Evolutionary conservation across 2,888 invertebrate genomes (phyloP).

Genomic region (Pardosa pseudoannulata): DNA sequence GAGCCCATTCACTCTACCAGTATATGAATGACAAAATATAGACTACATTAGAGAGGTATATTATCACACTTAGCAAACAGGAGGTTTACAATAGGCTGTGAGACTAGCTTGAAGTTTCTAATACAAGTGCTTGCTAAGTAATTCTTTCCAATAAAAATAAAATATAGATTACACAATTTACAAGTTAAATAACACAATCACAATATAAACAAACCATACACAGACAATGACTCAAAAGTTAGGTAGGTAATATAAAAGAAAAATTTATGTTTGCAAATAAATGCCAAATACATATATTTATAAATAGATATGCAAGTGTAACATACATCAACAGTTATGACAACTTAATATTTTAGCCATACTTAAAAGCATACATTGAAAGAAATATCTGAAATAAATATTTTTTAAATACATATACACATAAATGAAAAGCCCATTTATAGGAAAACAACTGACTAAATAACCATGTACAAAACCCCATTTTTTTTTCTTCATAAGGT

Average conservation of each 20-base stretch:
- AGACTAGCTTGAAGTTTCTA: conserved; percentile 47
- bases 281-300: background rate
- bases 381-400: background rate
- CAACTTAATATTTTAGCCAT: background rate
- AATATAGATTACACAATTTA: conserved; percentile 12
- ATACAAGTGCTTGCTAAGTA: conserved; percentile 28
- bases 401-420: background rate
- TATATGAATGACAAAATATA: conserved; percentile 2
- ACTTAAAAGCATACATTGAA: background rate
- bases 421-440: background rate
- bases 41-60: conserved; percentile 7
- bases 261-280: background rate
- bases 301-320: background rate
- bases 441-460: background rate
- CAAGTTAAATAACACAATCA: conserved; percentile 23
- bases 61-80: conserved; percentile 44
- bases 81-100: conserved; percentile 38
- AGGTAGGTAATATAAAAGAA: background rate
- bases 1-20: background rate
- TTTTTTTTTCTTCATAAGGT: background rate
- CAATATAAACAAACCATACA: conserved; percentile 8
- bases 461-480: background rate
- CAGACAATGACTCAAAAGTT: background rate
- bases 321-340: background rate
- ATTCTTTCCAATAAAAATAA: conserved; percentile 12